Base-by-base conservation (phyloP, 2,888 invertebrate species). In the Drosophila silvestris region DNA sequence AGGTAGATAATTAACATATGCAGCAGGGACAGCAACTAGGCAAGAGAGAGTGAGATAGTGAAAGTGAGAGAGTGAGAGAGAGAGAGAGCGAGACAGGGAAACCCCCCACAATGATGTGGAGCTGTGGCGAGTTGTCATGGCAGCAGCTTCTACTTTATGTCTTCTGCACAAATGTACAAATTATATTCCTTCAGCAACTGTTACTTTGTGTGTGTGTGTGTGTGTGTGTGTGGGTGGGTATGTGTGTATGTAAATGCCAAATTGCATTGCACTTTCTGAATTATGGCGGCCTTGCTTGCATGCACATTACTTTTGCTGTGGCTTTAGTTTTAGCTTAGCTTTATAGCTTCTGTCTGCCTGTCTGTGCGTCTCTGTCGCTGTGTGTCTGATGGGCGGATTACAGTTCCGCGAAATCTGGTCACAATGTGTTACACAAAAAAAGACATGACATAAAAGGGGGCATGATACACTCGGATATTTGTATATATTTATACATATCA, bases 341-440 rank as follows among this genome's bases (percentile, higher is more conserved):
- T 58, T 50, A 14, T 47, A 30, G 39, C 39, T 30, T 30, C 30
- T 14, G 44, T 52, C 19, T 9, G 16, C 33, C 58, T 9, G 51
- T 5, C 10, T 32, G 58, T 56, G 44, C 47, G 16, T 39, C 58
- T 10, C 10, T 32, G 58, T 12, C 35, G 12, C 33, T 33, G 33
- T 33, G 7, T 37, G 28, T 19, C 35, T 53, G 63, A 30, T 22
- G 47, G 52, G 68, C 52, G 35, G 69, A 33, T 66, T 66, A 59
- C 64, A 71, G 57, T 74, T 78, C 70, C 70, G 69, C 79, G 77
- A 89, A 87, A 87, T 87, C 81, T 89, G 87, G 77, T 64, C 77
- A 83, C 87, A 87, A 89, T 87, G 78, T 87, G 89, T 83, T 84
- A 73, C 79, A 81, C 69, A 79, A 51, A 60, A 61, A 77, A 69